Evolutionary conservation across 2,888 invertebrate genomes (phyloP).

Genomic region (Cosmia trapezina): DNA sequence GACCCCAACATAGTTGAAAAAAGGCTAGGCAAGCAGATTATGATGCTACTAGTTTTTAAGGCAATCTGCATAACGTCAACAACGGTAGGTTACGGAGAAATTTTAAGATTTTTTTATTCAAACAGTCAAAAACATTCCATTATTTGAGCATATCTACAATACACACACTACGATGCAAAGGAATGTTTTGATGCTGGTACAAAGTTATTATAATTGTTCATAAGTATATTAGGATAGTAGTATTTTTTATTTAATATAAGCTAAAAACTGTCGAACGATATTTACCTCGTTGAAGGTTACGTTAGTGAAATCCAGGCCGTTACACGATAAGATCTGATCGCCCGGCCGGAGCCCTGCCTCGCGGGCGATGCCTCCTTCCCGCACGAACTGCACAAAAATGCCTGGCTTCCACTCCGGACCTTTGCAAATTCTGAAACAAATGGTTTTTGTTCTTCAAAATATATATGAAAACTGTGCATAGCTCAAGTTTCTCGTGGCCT

Average conservation of each 20-base stretch:
- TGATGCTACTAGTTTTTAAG: too few species aligned
- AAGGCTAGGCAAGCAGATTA: too few species aligned
- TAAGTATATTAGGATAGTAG: too few species aligned
- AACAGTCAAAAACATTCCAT: too few species aligned
- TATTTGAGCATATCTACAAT: neutral
- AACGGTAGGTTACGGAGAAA: too few species aligned
- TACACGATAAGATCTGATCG: slow-evolving; percentile 97
- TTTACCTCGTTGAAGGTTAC: slow-evolving; percentile 94
- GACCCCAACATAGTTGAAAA: too few species aligned
- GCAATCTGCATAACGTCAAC: neutral
- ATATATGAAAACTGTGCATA: neutral
- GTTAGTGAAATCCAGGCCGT: slow-evolving; percentile 94
- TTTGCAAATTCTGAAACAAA: slow-evolving; percentile 93
- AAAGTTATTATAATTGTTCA: too few species aligned
- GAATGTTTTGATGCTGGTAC: neutral
- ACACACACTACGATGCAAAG: neutral
- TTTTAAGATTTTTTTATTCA: neutral
- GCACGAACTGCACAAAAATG: slow-evolving; percentile 97
- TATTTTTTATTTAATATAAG: neutral
- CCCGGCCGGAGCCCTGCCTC: slow-evolving; percentile 97
- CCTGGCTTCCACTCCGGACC: slow-evolving; percentile 97
- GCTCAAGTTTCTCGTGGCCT: slow-evolving; percentile 1
- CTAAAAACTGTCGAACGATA: slow-evolving; percentile 27
- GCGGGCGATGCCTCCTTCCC: slow-evolving; percentile 96
- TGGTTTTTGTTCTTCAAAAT: neutral